Percentiles rank a stretch among this genome's conserved stretches.
These are phyloP conservation scores for Leucophenga montana DNA, from an alignment of 2,888 invertebrate genomes.

Conservation along the genomic window DNA sequence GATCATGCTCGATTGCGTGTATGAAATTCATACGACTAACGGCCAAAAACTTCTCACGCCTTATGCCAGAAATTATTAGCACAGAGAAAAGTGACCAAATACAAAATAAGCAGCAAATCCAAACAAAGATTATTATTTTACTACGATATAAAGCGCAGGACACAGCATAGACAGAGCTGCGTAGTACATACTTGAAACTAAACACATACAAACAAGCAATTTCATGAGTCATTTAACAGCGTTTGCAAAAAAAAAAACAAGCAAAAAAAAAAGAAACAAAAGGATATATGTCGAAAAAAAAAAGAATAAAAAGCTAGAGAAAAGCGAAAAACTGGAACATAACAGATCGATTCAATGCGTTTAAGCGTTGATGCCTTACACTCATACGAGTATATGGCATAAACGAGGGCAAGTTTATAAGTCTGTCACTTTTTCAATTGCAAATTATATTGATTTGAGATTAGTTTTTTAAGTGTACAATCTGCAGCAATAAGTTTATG, in stretches of 20 bases:
- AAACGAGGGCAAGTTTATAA: no score
- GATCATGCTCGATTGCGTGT: no score
- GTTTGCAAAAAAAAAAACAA: conserved; percentile 46
- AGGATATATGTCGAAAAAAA: no score
- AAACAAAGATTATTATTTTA: conserved; percentile 16
- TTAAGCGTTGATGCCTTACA: conserved; percentile 5
- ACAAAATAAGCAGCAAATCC: conserved; percentile 20
- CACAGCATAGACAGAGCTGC: no score
- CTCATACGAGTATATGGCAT: conserved; percentile 51
- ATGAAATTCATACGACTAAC: neutral
- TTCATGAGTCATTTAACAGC: conserved; percentile 65
- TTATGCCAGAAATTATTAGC: neutral
- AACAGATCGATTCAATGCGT: conserved; percentile 16
- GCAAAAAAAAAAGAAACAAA: conserved; percentile 28
- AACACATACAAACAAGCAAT: conserved; percentile 48
- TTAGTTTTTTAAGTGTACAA: conserved; percentile 57
- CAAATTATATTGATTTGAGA: no score
- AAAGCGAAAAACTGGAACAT: conserved; percentile 1
- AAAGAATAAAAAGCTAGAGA: no score
- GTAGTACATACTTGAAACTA: conserved; percentile 19
- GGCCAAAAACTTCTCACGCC: neutral
- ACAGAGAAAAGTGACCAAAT: conserved; percentile 26
- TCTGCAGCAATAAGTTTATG: no score
- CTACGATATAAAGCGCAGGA: no score
- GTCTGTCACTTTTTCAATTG: no score